Percentiles rank a stretch among this genome's conserved stretches.
Conservation (phyloP, 2,888 invertebrate genomes). For the Acleris holmiana region DNA sequence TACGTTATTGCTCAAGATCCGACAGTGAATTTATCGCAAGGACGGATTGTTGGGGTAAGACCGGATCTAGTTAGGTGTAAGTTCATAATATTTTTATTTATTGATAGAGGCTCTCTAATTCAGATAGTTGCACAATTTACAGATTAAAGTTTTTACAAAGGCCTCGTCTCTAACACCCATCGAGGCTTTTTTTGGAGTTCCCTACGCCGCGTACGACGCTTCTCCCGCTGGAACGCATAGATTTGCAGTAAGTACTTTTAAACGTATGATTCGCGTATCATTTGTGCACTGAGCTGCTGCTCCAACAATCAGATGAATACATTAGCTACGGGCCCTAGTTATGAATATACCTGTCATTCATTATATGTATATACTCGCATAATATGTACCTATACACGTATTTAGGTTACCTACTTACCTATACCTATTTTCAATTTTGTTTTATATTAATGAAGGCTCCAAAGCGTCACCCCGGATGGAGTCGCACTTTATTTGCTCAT, state of each 20-base stretch:
- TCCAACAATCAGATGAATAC: too few species aligned
- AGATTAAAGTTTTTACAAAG: conserved; percentile 88
- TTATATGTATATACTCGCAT: too few species aligned
- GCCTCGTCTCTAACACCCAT: conserved; percentile 82
- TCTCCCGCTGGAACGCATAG: conserved; percentile 89
- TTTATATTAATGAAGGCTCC: conserved; percentile 82
- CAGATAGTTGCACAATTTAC: conserved; percentile 45
- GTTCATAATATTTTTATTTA: too few species aligned
- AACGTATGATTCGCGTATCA: background rate
- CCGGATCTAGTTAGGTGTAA: background rate
- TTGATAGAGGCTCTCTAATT: background rate
- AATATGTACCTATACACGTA: too few species aligned
- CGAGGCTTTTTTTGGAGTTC: conserved; percentile 90
- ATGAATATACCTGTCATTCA: too few species aligned
- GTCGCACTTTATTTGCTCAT: conserved; percentile 87
- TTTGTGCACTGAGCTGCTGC: too few species aligned
- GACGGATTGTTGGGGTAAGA: conserved; percentile 85
- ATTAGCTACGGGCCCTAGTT: too few species aligned
- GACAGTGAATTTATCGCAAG: conserved; percentile 82
- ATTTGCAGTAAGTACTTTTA: conserved; percentile 85
- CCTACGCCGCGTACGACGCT: conserved; percentile 86
- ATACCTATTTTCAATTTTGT: background rate
- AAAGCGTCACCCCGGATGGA: conserved; percentile 88
- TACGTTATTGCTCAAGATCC: conserved; percentile 73
- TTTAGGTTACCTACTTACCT: background rate